Evolutionary conservation across 2,797 vertebrate species (phyloP).

Genomic region (Spinus olivaceus): DNA sequence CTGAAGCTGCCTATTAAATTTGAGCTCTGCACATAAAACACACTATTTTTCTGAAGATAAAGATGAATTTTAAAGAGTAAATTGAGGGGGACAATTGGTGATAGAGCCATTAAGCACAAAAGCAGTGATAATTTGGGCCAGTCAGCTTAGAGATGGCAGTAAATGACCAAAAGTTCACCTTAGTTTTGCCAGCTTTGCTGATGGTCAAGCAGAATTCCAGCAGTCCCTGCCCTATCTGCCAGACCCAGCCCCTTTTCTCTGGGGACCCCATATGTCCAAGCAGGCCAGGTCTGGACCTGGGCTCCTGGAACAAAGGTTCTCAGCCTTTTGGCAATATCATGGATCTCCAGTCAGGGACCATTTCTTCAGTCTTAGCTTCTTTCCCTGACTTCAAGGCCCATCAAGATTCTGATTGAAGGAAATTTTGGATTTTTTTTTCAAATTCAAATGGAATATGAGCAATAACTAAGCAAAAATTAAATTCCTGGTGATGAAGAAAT

Average conservation of each 20-base stretch:
- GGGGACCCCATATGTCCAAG: not conserved
- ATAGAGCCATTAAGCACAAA: not conserved
- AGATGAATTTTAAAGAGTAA: not conserved
- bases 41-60: not conserved
- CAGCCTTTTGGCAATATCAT: not conserved
- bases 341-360: not conserved
- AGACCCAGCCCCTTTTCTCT: not conserved
- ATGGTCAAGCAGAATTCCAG: not conserved
- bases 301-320: not conserved
- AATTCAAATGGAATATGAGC: not conserved
- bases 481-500: not conserved
- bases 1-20: not conserved
- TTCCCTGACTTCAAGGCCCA: not conserved
- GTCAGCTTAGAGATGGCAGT: not conserved
- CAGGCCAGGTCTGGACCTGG: not conserved
- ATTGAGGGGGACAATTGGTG: rapidly evolving
- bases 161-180: not conserved
- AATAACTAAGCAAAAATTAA: not conserved
- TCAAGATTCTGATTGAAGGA: not conserved
- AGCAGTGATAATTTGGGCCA: not conserved
- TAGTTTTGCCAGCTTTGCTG: not conserved
- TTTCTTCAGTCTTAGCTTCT: not conserved
- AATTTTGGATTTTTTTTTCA: not conserved
- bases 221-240: not conserved
- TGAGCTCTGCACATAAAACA: not conserved